Conservation (phyloP, 2,113 vertebrate species). For the Oxygymnocypris stewartii region DNA sequence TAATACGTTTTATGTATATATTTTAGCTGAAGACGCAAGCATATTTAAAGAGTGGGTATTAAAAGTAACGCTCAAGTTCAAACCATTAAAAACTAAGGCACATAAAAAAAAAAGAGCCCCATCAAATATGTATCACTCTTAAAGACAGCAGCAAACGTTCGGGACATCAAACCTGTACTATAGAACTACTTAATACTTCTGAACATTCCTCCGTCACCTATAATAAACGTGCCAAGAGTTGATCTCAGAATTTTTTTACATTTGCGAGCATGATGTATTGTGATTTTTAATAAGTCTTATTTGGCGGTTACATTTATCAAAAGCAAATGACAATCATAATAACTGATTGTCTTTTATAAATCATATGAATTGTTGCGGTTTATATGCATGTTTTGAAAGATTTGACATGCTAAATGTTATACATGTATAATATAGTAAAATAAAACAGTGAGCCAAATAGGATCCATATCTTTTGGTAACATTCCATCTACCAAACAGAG, state of each 20-base stretch:
- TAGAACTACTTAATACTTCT: not conserved
- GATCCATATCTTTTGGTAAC: not conserved
- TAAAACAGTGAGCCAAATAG: not conserved
- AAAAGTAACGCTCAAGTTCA: not conserved
- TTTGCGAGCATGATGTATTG: not conserved
- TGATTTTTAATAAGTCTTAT: not conserved
- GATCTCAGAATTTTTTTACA: not conserved
- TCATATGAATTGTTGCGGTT: not conserved
- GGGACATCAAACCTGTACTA: not conserved
- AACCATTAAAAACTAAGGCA: slow-evolving; percentile 33
- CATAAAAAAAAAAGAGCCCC: not conserved
- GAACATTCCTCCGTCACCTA: not conserved
- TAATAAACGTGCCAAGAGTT: not conserved
- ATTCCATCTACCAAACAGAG: not conserved
- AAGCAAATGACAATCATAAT: not conserved
- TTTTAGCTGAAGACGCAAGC: not conserved
- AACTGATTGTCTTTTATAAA: not conserved
- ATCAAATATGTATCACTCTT: not conserved
- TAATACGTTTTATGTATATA: not conserved
- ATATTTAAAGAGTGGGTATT: not conserved
- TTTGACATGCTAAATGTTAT: not conserved
- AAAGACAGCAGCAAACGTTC: not conserved
- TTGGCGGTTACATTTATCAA: not conserved
- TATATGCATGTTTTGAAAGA: not conserved
- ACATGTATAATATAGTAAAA: not conserved